These are phyloP conservation scores for Mesoligia furuncula DNA, from an alignment of 2,888 invertebrate species.

Conservation along the genomic window DNA sequence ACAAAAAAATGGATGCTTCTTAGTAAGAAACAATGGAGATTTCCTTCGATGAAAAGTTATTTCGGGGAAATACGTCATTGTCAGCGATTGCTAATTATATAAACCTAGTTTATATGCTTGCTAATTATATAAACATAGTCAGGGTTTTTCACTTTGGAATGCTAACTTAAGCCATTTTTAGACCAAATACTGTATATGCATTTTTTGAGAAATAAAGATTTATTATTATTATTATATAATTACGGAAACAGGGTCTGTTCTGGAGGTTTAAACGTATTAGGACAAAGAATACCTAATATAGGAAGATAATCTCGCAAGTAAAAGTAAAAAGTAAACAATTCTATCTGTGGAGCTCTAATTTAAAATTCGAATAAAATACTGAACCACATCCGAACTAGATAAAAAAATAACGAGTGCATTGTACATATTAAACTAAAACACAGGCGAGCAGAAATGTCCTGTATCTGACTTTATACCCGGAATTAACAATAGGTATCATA, in stretches of 20 bases:
- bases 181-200: too few species aligned
- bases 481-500: slow-evolving; percentile 51
- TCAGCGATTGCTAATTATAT: too few species aligned
- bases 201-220: too few species aligned
- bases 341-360: not conserved
- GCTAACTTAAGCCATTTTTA: too few species aligned
- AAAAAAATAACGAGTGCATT: slow-evolving; percentile 6
- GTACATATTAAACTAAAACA: slow-evolving; percentile 17
- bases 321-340: not conserved
- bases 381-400: slow-evolving; percentile 16
- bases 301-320: not conserved
- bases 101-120: too few species aligned
- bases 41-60: not conserved
- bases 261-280: not conserved
- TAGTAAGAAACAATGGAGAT: not conserved
- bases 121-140: too few species aligned
- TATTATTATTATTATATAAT: too few species aligned
- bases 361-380: not conserved
- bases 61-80: too few species aligned
- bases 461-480: slow-evolving; percentile 28
- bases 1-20: not conserved
- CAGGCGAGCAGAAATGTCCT: slow-evolving; percentile 40
- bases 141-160: too few species aligned
- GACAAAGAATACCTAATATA: too few species aligned
- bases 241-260: too few species aligned